phyloP scores from a whole-genome alignment of 2,888 invertebrate genomes.

The Campaea margaritaria region DNA sequence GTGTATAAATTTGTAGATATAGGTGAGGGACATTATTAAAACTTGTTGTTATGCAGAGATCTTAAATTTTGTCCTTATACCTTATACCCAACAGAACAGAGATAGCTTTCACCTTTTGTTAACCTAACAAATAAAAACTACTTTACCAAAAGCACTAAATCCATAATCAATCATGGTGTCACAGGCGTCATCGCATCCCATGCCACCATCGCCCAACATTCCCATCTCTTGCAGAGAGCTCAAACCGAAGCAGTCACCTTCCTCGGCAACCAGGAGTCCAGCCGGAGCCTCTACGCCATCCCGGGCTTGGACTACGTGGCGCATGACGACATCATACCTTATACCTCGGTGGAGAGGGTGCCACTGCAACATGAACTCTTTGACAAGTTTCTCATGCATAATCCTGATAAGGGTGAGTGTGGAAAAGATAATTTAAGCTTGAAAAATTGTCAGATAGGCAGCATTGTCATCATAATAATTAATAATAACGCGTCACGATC shows the following conservation, averaged over 20 bases:
- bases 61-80: no score
- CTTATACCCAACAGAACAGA: no score
- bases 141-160: neutral
- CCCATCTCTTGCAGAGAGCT: constrained; percentile 89
- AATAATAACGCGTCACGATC: no score
- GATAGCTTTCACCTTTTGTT: neutral
- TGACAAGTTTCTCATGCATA: constrained; percentile 95
- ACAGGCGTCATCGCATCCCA: neutral
- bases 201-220: constrained; percentile 7
- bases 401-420: constrained; percentile 89
- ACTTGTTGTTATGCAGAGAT: no score
- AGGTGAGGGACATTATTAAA: neutral
- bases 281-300: constrained; percentile 97
- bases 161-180: constrained; percentile 16
- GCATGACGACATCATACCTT: constrained; percentile 98
- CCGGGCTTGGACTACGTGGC: constrained; percentile 99
- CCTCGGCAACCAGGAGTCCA: constrained; percentile 97
- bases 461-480: no score
- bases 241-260: constrained; percentile 99
- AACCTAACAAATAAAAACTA: neutral
- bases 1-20: neutral
- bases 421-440: no score
- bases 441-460: no score
- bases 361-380: constrained; percentile 98
- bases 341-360: constrained; percentile 93